Percentiles rank a stretch among this genome's conserved stretches.
These are phyloP conservation scores for Polydrusus cervinus DNA, from an alignment of 2,888 invertebrate species.

Conservation along the genomic window DNA sequence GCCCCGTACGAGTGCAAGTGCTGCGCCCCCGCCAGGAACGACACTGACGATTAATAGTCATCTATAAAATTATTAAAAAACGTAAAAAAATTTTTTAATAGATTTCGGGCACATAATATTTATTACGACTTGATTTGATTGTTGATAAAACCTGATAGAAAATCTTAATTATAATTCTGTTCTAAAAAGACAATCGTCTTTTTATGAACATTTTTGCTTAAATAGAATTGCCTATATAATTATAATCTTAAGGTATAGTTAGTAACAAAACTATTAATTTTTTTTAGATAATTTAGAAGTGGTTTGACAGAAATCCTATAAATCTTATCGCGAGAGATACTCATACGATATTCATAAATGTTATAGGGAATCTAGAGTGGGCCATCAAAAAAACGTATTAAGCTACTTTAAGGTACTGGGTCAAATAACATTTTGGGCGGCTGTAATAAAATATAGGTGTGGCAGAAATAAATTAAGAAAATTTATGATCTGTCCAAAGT, in stretches of 20 bases:
- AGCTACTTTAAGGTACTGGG: conserved; percentile 29
- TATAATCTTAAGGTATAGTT: conserved; percentile 44
- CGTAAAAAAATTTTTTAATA: no score
- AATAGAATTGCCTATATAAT: conserved; percentile 27
- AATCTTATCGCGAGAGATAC: conserved; percentile 62
- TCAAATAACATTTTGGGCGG: conserved; percentile 54
- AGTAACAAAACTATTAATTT: conserved; percentile 59
- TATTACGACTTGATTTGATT: conserved; percentile 4
- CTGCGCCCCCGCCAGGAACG: no score
- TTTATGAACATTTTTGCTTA: conserved; percentile 6
- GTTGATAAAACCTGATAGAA: background rate
- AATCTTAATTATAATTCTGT: conserved; percentile 7
- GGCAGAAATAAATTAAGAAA: conserved; percentile 66
- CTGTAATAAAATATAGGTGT: conserved; percentile 66
- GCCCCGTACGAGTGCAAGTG: no score
- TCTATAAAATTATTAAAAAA: no score
- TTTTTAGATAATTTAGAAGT: conserved; percentile 64
- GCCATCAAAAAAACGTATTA: conserved; percentile 52
- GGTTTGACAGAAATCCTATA: conserved; percentile 64
- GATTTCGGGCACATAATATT: background rate
- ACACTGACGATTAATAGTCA: no score
- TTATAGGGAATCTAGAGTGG: conserved; percentile 64
- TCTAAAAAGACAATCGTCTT: background rate
- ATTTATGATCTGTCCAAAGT: conserved; percentile 66
- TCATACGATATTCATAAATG: conserved; percentile 64